Evolutionary conservation across 2,113 vertebrate genomes (phyloP).

Genomic region (Otocyon megalotis): DNA sequence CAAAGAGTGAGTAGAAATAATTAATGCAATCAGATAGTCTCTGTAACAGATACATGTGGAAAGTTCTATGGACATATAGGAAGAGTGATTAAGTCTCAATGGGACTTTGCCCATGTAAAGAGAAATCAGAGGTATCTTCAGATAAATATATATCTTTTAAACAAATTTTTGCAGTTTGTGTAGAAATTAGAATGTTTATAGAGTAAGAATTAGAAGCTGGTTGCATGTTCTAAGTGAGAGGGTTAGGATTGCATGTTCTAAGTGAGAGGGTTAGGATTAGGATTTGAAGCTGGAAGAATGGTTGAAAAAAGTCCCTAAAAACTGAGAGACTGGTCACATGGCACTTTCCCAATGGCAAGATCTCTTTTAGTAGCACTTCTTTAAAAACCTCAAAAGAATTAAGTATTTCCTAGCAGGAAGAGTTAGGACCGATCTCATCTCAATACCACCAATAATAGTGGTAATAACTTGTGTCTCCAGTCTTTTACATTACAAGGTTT

Average conservation of each 20-base stretch:
- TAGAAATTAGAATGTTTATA: neutral
- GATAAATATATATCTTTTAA: neutral
- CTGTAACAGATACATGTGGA: neutral
- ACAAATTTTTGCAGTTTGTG: neutral
- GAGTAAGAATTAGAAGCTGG: neutral
- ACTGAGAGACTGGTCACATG: neutral
- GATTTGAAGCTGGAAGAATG: neutral
- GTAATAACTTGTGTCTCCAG: neutral
- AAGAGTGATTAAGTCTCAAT: neutral
- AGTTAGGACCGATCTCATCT: neutral
- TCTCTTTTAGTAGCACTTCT: neutral
- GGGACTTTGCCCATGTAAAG: neutral
- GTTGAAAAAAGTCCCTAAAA: neutral
- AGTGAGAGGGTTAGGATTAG: neutral
- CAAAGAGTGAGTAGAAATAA: conserved; percentile 5
- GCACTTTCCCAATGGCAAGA: neutral
- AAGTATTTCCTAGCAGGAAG: neutral
- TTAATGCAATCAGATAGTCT: neutral
- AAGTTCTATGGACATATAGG: neutral
- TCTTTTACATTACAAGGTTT: neutral
- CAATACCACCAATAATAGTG: neutral
- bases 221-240: neutral
- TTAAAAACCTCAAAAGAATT: conserved; percentile 10
- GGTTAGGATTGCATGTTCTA: neutral
- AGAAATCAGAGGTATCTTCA: neutral